Conservation (phyloP, 2,113 vertebrate genomes). For the Dasyurus viverrinus region DNA sequence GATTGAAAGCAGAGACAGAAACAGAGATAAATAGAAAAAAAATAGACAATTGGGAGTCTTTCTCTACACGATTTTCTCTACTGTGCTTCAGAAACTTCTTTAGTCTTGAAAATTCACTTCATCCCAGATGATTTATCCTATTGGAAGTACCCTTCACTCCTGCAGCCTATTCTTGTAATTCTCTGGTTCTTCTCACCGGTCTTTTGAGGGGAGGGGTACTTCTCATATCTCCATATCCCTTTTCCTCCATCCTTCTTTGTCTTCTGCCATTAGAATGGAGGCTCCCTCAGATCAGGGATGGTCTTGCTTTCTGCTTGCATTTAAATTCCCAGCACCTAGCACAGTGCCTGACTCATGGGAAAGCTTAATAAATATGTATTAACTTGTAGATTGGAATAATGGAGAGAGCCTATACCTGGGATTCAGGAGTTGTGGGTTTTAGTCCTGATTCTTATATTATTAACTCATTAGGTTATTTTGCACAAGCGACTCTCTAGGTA, state of each 20-base stretch:
- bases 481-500: not conserved
- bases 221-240: not conserved
- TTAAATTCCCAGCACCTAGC: not conserved
- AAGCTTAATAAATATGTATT: not conserved
- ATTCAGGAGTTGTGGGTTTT: not conserved
- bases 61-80: not conserved
- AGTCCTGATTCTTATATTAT: not conserved
- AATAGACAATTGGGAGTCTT: not conserved
- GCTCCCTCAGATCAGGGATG: not conserved
- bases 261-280: not conserved
- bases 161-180: not conserved
- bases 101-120: not conserved
- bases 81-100: not conserved
- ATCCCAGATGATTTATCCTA: not conserved
- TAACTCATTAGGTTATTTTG: not conserved
- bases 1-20: not conserved
- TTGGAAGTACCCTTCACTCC: not conserved
- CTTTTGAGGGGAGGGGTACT: not conserved
- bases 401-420: not conserved
- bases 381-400: not conserved
- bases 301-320: not conserved
- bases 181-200: not conserved
- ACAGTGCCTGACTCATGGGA: not conserved
- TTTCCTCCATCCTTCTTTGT: not conserved
- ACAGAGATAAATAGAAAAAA: not conserved